Base-by-base conservation (phyloP, 2,888 invertebrate species). In the Trissonchulus latispiculum region DNA sequence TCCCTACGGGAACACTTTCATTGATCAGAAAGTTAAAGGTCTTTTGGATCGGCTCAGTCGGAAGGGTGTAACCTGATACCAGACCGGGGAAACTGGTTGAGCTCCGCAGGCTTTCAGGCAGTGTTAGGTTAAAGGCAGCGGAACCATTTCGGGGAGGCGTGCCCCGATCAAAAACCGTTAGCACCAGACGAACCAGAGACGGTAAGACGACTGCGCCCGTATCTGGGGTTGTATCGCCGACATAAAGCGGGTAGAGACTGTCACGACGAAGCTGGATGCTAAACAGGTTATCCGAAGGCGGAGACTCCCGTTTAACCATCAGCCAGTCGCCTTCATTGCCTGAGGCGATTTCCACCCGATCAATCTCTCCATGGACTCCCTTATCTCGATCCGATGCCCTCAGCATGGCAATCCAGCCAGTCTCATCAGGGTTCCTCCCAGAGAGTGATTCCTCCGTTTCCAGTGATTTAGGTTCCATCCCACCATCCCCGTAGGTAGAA, bases 291-390 rank as follows among this genome's bases (percentile, higher is more conserved):
- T 15, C 8, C 8, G 8, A 8, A 23, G 48, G 48, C 8, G 8
- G 8, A n/a, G n/a, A n/a, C n/a, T n/a, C n/a, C n/a, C n/a, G n/a
- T n/a, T n/a, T 15, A n/a, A 29, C 37, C 15, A 48, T 32, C 36
- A 70, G 70, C 29, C 3, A 8, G 70, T 48, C 32, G 23, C 29
- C 1, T 2, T 69, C 8, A 8, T 3, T 64, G 3, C 8, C 28
- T n/a, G 36, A 69, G 1, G n/a, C n/a, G 59, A 70, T 23, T 32
- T 92, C 91, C 67, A 94, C 84, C 64, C 87, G 87, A 71, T 89
- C 89, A 67, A 95, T 90, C 81, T 91, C 88, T 0, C 95, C 95
- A 84, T 93, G 91, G 32, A 89, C 87, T n/a, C 80, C 90, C 0
- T 90, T 89, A 77, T 90, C 89, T 0, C 91, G 82, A 80, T 91